Conservation (phyloP, 2,113 vertebrate species). For the Pelecanus crispus region DNA sequence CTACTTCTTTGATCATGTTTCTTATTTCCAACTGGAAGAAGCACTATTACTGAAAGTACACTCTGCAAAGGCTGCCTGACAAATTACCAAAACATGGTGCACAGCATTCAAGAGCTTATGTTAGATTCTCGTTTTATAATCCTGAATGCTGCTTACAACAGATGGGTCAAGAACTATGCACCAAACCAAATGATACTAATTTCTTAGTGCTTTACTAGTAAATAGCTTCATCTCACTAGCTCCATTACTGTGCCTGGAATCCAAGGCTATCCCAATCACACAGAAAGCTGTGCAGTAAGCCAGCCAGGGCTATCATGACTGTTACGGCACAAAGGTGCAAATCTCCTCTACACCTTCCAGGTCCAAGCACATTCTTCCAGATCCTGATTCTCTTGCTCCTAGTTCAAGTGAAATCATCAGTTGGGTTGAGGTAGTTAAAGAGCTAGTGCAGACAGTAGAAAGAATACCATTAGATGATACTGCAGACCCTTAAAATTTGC, state of each 20-base stretch:
- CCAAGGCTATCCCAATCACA: neutral
- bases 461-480: neutral
- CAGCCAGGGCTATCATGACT: neutral
- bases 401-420: neutral
- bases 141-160: neutral
- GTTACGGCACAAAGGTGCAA: neutral
- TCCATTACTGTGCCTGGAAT: neutral
- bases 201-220: neutral
- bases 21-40: neutral
- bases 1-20: neutral
- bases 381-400: neutral
- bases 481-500: neutral
- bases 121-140: neutral
- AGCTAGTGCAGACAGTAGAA: neutral
- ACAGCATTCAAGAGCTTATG: neutral
- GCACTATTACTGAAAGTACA: neutral
- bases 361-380: neutral
- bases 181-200: neutral
- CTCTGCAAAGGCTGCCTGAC: neutral
- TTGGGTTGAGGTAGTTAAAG: neutral
- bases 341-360: neutral
- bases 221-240: neutral
- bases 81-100: neutral
- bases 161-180: neutral
- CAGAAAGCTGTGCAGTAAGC: neutral